Percentiles rank a stretch among this genome's conserved stretches.
Conservation (phyloP, 2,797 vertebrate species). For the Pitangus sulphuratus region DNA sequence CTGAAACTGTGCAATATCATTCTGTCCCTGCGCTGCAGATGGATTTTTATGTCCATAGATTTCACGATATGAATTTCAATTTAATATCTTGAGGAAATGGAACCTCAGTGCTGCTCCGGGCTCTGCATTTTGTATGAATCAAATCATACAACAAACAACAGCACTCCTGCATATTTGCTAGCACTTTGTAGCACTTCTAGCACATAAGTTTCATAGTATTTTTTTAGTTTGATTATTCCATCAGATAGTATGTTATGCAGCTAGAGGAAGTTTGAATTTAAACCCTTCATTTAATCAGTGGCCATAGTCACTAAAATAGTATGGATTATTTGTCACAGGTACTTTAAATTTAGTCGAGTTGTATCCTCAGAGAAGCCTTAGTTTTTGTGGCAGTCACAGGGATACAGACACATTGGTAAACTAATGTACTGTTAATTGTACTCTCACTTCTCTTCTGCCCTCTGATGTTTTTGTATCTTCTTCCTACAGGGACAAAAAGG, state of each 20-base stretch:
- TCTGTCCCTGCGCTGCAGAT: not conserved
- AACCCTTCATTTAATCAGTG: not conserved
- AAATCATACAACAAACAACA: not conserved
- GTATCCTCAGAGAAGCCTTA: not conserved
- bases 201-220: accelerated
- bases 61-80: not conserved
- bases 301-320: not conserved
- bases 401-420: not conserved
- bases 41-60: not conserved
- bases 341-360: not conserved
- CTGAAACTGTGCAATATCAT: not conserved
- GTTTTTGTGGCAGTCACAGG: not conserved
- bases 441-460: not conserved
- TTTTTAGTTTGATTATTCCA: not conserved
- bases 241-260: not conserved
- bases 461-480: not conserved
- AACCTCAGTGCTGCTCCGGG: not conserved
- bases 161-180: not conserved
- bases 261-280: not conserved
- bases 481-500: constrained; percentile 92
- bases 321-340: not conserved
- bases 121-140: not conserved
- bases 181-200: not conserved
- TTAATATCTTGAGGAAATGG: not conserved
- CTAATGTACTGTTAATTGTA: not conserved